Conservation (phyloP, 2,113 vertebrate species). For the Oncorhynchus mykiss region DNA sequence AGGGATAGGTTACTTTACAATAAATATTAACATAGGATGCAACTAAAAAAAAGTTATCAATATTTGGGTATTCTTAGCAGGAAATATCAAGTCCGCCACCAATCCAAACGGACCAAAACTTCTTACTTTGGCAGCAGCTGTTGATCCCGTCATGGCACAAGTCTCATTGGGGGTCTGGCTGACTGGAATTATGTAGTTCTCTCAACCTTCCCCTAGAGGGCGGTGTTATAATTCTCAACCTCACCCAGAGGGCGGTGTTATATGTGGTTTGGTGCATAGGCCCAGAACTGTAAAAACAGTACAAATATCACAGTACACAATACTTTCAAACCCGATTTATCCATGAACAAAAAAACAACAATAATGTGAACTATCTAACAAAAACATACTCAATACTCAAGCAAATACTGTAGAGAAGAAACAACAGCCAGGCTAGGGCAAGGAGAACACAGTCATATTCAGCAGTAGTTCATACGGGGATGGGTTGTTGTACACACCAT, state of each 20-base stretch:
- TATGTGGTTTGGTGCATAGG: neutral
- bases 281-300: neutral
- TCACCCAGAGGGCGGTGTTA: neutral
- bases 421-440: neutral
- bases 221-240: neutral
- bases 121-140: too few species aligned
- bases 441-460: neutral
- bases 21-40: too few species aligned
- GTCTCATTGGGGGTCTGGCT: neutral
- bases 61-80: too few species aligned
- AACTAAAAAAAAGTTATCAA: too few species aligned
- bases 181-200: neutral
- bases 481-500: neutral
- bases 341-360: conserved; percentile 47
- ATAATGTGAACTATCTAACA: conserved; percentile 52
- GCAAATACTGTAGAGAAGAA: conserved; percentile 13
- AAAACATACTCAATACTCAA: conserved; percentile 34
- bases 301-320: neutral
- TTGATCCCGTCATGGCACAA: too few species aligned
- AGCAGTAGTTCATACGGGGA: neutral
- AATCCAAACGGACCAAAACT: too few species aligned
- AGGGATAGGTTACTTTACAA: too few species aligned
- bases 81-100: too few species aligned
- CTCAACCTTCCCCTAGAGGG: neutral
- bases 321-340: conserved; percentile 58